Conservation (phyloP, 2,113 vertebrate genomes). For the Nicator chloris region DNA sequence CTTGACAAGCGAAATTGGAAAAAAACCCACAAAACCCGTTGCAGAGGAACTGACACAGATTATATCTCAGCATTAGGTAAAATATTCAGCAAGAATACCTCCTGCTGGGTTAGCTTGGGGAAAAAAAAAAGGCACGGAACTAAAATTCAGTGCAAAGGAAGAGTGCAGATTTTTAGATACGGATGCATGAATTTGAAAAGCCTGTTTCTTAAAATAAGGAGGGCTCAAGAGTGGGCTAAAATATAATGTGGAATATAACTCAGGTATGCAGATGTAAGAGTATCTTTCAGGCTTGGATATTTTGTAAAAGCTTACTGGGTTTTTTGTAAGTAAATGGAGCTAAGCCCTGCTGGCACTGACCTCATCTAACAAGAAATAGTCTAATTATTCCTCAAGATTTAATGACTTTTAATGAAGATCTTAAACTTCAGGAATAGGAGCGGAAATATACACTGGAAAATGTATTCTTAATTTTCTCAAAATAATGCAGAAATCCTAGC, state of each 20-base stretch:
- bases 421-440: background rate
- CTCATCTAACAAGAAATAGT: background rate
- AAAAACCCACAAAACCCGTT: background rate
- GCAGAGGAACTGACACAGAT: background rate
- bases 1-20: background rate
- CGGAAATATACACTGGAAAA: background rate
- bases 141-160: background rate
- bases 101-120: background rate
- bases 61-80: background rate
- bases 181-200: background rate
- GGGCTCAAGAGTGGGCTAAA: background rate
- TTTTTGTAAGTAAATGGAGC: background rate
- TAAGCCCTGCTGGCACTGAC: conserved; percentile 12
- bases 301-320: background rate
- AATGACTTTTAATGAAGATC: conserved; percentile 34
- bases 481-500: background rate
- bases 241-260: background rate
- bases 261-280: background rate
- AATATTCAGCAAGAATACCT: background rate
- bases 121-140: background rate
- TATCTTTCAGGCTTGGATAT: background rate
- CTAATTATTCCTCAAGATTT: background rate
- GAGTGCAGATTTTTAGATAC: background rate
- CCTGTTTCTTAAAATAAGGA: background rate
- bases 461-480: background rate